phyloP scores from a whole-genome alignment of 2,797 vertebrate species.

The Nothura maculosa region DNA sequence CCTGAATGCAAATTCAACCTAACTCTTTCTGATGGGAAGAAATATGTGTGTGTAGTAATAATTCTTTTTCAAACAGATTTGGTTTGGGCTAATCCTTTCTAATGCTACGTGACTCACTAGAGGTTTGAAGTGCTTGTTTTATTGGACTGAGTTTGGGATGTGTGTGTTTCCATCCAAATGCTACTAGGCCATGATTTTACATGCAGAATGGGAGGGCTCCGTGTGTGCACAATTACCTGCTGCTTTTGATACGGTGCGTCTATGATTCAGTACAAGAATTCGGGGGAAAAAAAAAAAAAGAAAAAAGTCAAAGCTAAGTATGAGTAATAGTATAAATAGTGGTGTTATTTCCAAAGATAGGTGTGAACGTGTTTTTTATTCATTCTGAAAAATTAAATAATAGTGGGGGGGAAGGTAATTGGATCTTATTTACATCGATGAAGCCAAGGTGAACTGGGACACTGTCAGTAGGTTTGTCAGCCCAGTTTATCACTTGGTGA shows the following conservation, averaged over 20 bases:
- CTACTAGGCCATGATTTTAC: not conserved
- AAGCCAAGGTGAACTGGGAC: conserved; percentile 15
- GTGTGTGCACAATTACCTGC: not conserved
- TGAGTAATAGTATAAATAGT: not conserved
- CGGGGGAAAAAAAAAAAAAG: not conserved
- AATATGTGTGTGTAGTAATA: not conserved
- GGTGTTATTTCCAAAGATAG: not conserved
- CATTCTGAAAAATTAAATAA: not conserved
- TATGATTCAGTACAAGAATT: not conserved
- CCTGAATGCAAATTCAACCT: not conserved
- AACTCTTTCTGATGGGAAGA: not conserved
- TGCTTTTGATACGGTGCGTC: not conserved
- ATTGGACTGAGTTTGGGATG: not conserved
- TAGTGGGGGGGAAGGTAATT: not conserved
- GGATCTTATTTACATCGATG: not conserved
- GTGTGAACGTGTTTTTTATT: not conserved
- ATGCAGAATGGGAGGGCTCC: not conserved
- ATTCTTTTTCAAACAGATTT: not conserved
- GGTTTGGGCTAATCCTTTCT: not conserved
- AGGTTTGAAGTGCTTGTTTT: not conserved
- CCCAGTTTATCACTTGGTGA: conserved; percentile 45
- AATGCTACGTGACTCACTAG: not conserved
- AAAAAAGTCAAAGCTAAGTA: not conserved
- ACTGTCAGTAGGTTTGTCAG: conserved; percentile 38
- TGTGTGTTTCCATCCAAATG: not conserved